Conservation (phyloP, 1,140 invertebrate genomes). For the Andricus grossulariae region DNA sequence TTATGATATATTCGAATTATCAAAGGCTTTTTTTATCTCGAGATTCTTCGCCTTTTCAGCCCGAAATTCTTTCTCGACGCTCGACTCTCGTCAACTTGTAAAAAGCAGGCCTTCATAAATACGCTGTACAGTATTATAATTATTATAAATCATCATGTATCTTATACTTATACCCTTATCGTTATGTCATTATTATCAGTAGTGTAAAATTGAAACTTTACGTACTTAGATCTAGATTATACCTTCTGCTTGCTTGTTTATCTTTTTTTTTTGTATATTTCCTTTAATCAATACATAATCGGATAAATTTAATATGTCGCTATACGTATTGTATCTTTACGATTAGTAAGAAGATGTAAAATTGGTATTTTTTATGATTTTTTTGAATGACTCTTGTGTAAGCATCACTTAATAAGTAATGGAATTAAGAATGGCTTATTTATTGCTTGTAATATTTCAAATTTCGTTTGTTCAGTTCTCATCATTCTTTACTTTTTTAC, state of each 20-base stretch:
- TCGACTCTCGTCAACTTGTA: conserved; percentile 65
- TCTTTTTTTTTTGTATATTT: conserved; percentile 62
- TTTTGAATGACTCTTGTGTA: conserved; percentile 57
- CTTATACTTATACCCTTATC: conserved; percentile 74
- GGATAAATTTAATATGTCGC: conserved; percentile 73
- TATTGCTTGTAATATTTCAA: conserved; percentile 77
- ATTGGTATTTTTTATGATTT: conserved; percentile 71
- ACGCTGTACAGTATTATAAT: conserved; percentile 76
- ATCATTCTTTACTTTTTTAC: conserved; percentile 32
- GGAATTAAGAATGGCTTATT: conserved; percentile 74
- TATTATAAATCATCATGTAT: conserved; percentile 75
- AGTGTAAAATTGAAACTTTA: conserved; percentile 77
- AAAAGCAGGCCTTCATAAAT: conserved; percentile 74
- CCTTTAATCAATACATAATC: conserved; percentile 70
- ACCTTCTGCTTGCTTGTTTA: conserved; percentile 63
- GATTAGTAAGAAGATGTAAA: conserved; percentile 77
- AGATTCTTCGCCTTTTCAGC: background rate
- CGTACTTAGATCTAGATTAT: conserved; percentile 74
- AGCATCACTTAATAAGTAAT: conserved; percentile 66
- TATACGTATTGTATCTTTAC: conserved; percentile 74
- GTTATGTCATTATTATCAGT: conserved; percentile 75
- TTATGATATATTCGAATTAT: conserved; percentile 42
- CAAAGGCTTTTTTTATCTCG: conserved; percentile 37
- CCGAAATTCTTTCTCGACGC: conserved; percentile 44
- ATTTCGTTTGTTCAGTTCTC: conserved; percentile 65